Evolutionary conservation across 2,113 vertebrate genomes (phyloP).

Genomic region (Hydropotes inermis): DNA sequence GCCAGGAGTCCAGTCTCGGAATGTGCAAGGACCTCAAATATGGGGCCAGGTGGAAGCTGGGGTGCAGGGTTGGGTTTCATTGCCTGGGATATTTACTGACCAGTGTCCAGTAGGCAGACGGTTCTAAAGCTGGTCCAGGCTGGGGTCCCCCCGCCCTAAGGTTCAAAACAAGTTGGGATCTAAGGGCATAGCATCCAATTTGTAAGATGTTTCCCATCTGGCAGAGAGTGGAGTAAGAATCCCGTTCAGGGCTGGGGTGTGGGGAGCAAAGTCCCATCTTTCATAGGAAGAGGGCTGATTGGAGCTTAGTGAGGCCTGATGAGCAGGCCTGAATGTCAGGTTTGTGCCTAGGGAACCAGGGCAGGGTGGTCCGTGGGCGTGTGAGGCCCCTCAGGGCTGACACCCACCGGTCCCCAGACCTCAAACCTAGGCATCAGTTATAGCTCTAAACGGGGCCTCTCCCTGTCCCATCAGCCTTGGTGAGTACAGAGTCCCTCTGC

Average conservation of each 20-base stretch:
- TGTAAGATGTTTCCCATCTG: not conserved
- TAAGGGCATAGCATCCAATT: not conserved
- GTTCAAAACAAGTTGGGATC: not conserved
- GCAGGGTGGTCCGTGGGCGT: rapidly evolving
- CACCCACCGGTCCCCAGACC: rapidly evolving
- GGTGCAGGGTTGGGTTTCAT: not conserved
- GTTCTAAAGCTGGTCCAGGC: not conserved
- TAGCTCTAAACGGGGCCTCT: rapidly evolving
- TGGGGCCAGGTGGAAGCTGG: not conserved
- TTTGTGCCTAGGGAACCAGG: not conserved
- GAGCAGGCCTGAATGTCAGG: not conserved
- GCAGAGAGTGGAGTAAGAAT: not conserved
- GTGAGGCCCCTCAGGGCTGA: not conserved
- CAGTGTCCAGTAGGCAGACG: not conserved
- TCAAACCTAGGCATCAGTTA: rapidly evolving
- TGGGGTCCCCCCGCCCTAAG: not conserved
- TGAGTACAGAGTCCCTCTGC: not conserved
- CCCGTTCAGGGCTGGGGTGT: not conserved
- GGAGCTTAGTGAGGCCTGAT: not conserved
- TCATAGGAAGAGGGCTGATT: not conserved
- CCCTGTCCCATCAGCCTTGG: rapidly evolving
- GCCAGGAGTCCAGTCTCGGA: not conserved
- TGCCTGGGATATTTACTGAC: not conserved
- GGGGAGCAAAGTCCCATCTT: not conserved
- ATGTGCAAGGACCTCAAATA: not conserved